These are phyloP conservation scores for Conus ventricosus DNA, from an alignment of 1,140 invertebrate species.

Conservation along the genomic window DNA sequence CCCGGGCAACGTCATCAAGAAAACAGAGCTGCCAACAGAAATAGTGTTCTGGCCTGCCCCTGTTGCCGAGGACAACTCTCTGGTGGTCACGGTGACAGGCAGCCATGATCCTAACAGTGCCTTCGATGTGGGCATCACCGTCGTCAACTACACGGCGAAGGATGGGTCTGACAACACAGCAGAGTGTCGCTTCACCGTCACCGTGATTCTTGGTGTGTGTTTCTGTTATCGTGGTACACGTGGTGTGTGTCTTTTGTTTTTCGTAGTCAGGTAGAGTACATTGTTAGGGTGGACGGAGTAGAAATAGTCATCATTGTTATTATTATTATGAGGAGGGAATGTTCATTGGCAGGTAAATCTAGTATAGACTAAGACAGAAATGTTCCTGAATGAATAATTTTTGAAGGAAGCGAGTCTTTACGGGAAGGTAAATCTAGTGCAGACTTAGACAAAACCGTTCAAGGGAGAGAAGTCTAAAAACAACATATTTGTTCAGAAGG, in stretches of 20 bases:
- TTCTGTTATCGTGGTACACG: not conserved
- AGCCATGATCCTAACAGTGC: conserved; percentile 50
- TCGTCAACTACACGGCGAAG: conserved; percentile 58
- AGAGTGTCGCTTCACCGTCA: conserved; percentile 57
- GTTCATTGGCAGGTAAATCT: no score
- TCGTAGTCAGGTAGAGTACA: not conserved
- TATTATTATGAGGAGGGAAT: no score
- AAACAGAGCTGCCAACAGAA: conserved; percentile 46
- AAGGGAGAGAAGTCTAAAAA: no score
- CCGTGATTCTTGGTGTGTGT: conserved; percentile 55
- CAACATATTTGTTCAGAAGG: no score
- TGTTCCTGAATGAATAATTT: no score
- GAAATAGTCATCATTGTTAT: no score
- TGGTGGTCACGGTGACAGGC: conserved; percentile 36
- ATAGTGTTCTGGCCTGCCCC: conserved; percentile 55
- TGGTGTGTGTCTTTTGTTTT: not conserved
- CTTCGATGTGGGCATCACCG: conserved; percentile 51
- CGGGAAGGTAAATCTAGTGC: no score
- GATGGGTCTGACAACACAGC: conserved; percentile 59
- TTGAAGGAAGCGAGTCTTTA: no score
- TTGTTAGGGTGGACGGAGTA: no score
- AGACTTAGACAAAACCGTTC: no score
- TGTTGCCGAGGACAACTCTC: conserved; percentile 56
- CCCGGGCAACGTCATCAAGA: conserved; percentile 52
- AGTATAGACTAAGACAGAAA: no score